Base-by-base conservation (phyloP, 2,888 invertebrate genomes). In the Eupsilia transversa region DNA sequence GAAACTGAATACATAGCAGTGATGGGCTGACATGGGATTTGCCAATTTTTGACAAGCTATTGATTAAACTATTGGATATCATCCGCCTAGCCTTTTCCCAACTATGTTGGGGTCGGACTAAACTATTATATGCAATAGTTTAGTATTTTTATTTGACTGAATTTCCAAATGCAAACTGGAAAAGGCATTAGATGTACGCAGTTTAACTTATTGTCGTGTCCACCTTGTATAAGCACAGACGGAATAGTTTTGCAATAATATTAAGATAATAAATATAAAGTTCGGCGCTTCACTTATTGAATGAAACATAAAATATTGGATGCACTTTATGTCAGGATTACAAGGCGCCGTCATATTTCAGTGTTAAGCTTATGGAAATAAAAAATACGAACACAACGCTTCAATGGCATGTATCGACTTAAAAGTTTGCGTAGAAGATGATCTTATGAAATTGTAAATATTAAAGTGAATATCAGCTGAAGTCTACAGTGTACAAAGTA, bases 401-500 rank as follows among this genome's bases (percentile, higher is more conserved):
- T n/a, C 63, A 23, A 61, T n/a, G 30, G 20, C 56, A 30, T 33
- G 12, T 72, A 64, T 63, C 14, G 65, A 66, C 30, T n/a, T 43
- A 57, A 72, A 64, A 57, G 72, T 59, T 64, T 52, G 46, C 43
- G 54, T 56, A 66, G 57, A 68, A 67, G 46, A 59, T 73, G 10
- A 27, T 72, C 23, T 14, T 46, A 71, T 66, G 20, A 38, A 49
- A 65, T 64, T 35, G 20, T 30, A 81, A 70, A 66, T 74, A 71
- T 64, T 49, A 0, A 27, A 52, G 23, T 52, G 59, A 43, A 72
- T 72, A 49, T 74, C 14, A 54, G n/a, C 33, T 12, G 38, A 30
- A n/a, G 3, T 76, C 85, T 30, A 76, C 67, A 85, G 20, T 82
- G 85, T 23, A n/a, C n/a, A n/a, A n/a, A n/a, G n/a, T n/a, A n/a